Percentiles rank a stretch among this genome's conserved stretches.
Conservation (phyloP, 2,797 vertebrate species). For the Melanotaenia boesemani region DNA sequence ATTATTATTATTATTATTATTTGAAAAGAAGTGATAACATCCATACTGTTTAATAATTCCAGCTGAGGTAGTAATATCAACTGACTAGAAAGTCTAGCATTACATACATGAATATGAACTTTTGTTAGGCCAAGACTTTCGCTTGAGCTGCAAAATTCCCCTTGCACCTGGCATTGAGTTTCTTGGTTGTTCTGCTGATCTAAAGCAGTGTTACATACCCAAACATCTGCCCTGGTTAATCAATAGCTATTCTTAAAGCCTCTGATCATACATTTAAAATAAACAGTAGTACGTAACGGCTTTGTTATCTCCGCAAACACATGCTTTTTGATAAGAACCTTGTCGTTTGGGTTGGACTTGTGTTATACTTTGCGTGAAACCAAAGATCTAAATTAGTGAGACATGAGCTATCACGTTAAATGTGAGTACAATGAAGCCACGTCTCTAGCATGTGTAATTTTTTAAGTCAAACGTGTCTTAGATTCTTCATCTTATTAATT, state of each 20-base stretch:
- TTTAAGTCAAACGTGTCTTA: too few species aligned
- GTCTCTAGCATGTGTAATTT: background rate
- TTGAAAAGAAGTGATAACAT: too few species aligned
- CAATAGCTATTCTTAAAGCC: conserved; percentile 2
- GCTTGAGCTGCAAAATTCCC: background rate
- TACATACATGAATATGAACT: too few species aligned
- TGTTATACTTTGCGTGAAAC: background rate
- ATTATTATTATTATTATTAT: too few species aligned
- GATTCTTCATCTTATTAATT: background rate
- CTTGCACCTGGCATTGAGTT: background rate
- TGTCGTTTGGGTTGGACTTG: background rate
- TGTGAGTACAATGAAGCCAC: background rate
- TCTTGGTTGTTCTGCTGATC: background rate
- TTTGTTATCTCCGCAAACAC: conserved; percentile 36
- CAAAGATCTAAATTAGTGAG: background rate
- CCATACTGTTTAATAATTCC: too few species aligned
- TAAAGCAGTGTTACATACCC: background rate
- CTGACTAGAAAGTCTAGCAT: too few species aligned
- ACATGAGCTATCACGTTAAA: too few species aligned
- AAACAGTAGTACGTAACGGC: background rate
- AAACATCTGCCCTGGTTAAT: conserved; percentile 24
- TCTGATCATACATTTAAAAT: conserved; percentile 12
- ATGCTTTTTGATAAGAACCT: conserved; percentile 21
- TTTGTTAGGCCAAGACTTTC: too few species aligned
- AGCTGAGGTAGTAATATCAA: too few species aligned